phyloP scores from a whole-genome alignment of 2,113 vertebrate species.

The Corythoichthys haematopterus region DNA sequence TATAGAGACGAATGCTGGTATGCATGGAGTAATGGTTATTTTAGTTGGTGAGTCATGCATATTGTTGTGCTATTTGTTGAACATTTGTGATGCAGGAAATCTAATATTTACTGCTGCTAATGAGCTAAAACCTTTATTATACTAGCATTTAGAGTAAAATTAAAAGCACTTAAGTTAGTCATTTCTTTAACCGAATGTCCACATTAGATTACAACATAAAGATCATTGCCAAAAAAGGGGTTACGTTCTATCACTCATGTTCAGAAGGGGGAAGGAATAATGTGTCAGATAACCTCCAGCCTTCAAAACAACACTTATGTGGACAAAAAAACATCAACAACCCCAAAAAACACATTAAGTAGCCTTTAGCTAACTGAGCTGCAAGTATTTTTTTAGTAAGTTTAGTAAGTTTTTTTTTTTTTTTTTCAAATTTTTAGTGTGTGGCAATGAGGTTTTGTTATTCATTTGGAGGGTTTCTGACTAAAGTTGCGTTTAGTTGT shows the following conservation, averaged over 20 bases:
- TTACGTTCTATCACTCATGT: neutral
- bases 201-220: too few species aligned
- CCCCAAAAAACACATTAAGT: neutral
- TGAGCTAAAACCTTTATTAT: too few species aligned
- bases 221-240: neutral
- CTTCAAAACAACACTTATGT: neutral
- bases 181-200: too few species aligned
- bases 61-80: too few species aligned
- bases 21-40: too few species aligned
- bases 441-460: neutral
- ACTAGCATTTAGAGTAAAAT: too few species aligned
- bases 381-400: neutral
- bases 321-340: too few species aligned
- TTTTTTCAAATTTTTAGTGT: neutral
- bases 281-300: neutral
- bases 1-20: too few species aligned
- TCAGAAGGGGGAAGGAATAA: neutral
- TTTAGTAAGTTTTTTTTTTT: neutral
- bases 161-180: too few species aligned
- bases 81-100: too few species aligned
- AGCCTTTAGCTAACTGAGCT: neutral
- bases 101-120: too few species aligned
- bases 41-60: too few species aligned
- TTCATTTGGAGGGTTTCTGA: neutral
- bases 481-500: neutral